phyloP scores from a whole-genome alignment of 2,888 invertebrate genomes.

The Bellardia pandia region DNA sequence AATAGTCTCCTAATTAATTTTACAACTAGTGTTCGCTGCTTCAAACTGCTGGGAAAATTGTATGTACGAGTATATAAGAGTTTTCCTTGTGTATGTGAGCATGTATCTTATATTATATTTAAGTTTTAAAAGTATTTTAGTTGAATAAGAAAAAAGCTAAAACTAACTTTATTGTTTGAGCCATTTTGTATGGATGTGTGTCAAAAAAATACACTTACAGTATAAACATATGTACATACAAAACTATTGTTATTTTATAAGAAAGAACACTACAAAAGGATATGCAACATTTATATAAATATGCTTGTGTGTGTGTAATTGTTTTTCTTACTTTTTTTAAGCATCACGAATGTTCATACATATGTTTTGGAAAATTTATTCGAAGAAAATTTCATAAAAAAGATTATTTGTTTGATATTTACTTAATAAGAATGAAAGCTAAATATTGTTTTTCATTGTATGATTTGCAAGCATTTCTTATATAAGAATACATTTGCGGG shows the following conservation, averaged over 20 bases:
- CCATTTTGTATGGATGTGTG: neutral
- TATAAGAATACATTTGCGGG: too few relatives aligned
- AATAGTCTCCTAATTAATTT: too few relatives aligned
- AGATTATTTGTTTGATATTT: conserved; percentile 40
- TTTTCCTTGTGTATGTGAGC: too few relatives aligned
- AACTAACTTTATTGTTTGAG: conserved; percentile 37
- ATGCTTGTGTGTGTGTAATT: neutral
- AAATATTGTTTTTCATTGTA: conserved; percentile 2
- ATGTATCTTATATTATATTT: neutral
- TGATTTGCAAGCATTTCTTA: neutral
- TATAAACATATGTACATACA: neutral
- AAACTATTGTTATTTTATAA: conserved; percentile 5
- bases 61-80: too few relatives aligned
- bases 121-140: conserved; percentile 44
- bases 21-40: too few relatives aligned
- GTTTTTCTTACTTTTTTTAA: too few relatives aligned
- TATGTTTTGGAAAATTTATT: neutral
- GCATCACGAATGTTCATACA: neutral
- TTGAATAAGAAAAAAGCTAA: conserved; percentile 43
- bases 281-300: neutral
- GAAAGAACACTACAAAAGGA: conserved; percentile 4
- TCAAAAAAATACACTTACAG: neutral
- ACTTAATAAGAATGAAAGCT: conserved; percentile 22
- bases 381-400: conserved; percentile 12
- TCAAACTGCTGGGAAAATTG: too few relatives aligned